Conservation (phyloP, 2,888 invertebrate genomes). For the Cantharis rustica region DNA sequence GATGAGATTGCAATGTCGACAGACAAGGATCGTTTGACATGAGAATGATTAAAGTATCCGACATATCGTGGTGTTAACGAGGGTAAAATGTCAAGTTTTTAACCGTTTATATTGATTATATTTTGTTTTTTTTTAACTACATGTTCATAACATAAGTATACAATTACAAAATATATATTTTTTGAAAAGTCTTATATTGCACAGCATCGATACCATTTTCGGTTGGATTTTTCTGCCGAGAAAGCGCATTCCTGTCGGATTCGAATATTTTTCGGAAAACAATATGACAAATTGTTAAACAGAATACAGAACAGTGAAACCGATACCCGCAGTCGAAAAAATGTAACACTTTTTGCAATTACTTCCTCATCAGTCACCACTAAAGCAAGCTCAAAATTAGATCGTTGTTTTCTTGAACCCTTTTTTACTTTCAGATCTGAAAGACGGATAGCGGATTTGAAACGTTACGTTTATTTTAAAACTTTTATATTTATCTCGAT, state of each 20-base stretch:
- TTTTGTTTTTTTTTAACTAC: not conserved
- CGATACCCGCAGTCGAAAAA: slow-evolving; percentile 3
- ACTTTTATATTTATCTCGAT: slow-evolving; percentile 21
- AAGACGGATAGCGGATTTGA: slow-evolving; percentile 27
- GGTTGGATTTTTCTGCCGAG: not conserved
- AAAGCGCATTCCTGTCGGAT: not conserved
- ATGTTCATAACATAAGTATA: not conserved
- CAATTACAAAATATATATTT: not conserved
- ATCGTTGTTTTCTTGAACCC: slow-evolving; percentile 37
- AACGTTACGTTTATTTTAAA: slow-evolving; percentile 21
- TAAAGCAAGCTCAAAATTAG: slow-evolving; percentile 33
- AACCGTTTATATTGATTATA: not conserved
- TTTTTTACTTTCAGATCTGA: slow-evolving; percentile 27
- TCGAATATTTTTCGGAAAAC: not conserved
- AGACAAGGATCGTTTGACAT: slow-evolving; percentile 12
- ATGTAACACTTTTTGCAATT: slow-evolving; percentile 22
- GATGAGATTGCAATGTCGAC: slow-evolving; percentile 8
- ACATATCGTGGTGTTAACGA: not conserved
- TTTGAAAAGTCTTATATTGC: not conserved
- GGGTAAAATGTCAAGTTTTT: not conserved
- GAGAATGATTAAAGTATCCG: slow-evolving; percentile 7
- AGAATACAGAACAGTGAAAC: not conserved
- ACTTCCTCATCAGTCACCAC: slow-evolving; percentile 43
- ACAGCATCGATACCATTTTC: not conserved
- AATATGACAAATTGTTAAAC: not conserved